Conservation (phyloP, 2,113 vertebrate species). For the Onychostoma macrolepis region DNA sequence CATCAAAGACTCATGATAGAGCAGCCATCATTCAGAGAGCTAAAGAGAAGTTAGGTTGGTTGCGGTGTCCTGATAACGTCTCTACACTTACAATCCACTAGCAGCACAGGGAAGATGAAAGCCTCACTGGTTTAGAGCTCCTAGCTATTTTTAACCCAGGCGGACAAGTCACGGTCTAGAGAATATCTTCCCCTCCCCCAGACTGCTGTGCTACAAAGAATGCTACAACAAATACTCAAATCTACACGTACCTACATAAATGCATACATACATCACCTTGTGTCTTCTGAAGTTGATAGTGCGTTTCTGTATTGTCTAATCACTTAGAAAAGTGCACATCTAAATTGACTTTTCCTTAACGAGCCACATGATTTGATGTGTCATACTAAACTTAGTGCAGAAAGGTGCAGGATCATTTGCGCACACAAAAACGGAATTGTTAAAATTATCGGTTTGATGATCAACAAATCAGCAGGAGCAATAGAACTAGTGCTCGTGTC, state of each 20-base stretch:
- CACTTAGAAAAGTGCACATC: too few relatives aligned
- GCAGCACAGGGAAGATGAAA: slow-evolving; percentile 29
- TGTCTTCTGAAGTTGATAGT: not conserved
- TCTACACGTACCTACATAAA: not conserved
- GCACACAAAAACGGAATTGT: too few relatives aligned
- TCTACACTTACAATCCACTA: slow-evolving; percentile 6
- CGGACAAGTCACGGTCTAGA: slow-evolving; percentile 35
- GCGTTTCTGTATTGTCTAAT: too few relatives aligned
- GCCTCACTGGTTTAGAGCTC: slow-evolving; percentile 37
- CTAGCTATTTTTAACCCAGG: slow-evolving; percentile 54
- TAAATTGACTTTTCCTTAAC: too few relatives aligned
- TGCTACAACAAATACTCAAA: not conserved
- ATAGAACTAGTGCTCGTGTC: too few relatives aligned
- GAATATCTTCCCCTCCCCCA: slow-evolving; percentile 23
- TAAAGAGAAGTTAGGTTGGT: not conserved
- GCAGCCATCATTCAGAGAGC: not conserved
- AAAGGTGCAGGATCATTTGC: too few relatives aligned
- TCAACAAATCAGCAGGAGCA: too few relatives aligned
- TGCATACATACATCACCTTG: not conserved
- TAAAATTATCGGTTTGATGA: too few relatives aligned
- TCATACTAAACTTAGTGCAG: too few relatives aligned
- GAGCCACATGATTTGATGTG: too few relatives aligned
- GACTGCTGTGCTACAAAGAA: not conserved
- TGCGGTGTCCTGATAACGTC: slow-evolving; percentile 24
- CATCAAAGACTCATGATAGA: not conserved